Conservation (phyloP, 2,888 invertebrate genomes). For the Macaria liturata region DNA sequence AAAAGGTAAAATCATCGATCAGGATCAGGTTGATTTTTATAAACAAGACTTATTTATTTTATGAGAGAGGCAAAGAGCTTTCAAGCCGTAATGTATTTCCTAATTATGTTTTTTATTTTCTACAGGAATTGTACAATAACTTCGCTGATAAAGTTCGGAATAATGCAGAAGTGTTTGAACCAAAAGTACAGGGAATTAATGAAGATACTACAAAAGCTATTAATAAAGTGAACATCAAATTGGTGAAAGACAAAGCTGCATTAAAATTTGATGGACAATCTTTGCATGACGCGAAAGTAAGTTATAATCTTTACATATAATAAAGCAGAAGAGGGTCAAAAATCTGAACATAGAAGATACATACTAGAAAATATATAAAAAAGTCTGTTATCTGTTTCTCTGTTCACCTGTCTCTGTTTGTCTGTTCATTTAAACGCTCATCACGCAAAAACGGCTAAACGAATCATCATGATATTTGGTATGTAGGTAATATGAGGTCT, state of each 20-base stretch:
- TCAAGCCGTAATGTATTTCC: not conserved
- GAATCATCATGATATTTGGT: too few species aligned
- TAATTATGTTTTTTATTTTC: slow-evolving; percentile 30
- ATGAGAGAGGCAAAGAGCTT: too few species aligned
- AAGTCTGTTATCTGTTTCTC: too few species aligned
- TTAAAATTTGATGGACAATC: slow-evolving; percentile 59
- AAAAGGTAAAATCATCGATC: slow-evolving; percentile 51
- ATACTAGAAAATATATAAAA: too few species aligned
- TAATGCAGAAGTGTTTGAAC: slow-evolving; percentile 69
- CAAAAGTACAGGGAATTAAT: slow-evolving; percentile 51
- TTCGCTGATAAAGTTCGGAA: slow-evolving; percentile 75
- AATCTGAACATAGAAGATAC: too few species aligned
- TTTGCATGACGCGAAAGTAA: slow-evolving; percentile 58
- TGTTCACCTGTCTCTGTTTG: too few species aligned
- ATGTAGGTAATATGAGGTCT: too few species aligned
- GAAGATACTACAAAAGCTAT: slow-evolving; percentile 49
- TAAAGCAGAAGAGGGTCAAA: too few species aligned
- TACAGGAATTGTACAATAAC: slow-evolving; percentile 64
- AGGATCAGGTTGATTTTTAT: too few species aligned
- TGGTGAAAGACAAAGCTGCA: slow-evolving; percentile 54
- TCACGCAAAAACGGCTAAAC: too few species aligned
- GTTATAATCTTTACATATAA: not conserved
- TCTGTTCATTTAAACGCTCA: too few species aligned
- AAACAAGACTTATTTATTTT: too few species aligned
- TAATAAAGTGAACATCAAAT: slow-evolving; percentile 53